A percentile compares a stretch with the other conserved stretches of the same genome.
Evolutionary conservation across 2,113 vertebrate species (phyloP).

Genomic region (Cichladusa arquata): DNA sequence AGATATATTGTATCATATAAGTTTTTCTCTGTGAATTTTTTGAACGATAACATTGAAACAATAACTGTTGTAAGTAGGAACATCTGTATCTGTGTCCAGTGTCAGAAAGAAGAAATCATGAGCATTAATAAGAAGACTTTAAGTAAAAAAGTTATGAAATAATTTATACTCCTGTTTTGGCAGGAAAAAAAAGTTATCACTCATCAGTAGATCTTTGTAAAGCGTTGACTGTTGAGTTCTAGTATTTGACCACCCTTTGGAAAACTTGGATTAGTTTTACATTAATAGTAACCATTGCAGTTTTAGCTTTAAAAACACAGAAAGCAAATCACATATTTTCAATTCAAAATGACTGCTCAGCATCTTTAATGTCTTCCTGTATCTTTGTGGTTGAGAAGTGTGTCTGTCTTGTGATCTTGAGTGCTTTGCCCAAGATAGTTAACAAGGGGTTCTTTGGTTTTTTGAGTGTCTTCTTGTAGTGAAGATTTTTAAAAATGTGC

Average conservation of each 20-base stretch:
- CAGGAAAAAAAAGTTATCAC: neutral
- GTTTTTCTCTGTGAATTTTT: neutral
- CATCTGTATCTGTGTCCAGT: neutral
- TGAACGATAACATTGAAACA: neutral
- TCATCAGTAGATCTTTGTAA: neutral
- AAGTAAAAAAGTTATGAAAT: neutral
- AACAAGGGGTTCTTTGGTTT: neutral
- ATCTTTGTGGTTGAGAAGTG: neutral
- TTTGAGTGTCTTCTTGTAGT: neutral
- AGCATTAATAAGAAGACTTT: neutral
- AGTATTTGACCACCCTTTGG: neutral
- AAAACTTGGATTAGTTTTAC: neutral
- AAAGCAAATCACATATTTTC: neutral
- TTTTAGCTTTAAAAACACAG: neutral
- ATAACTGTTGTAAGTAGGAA: neutral
- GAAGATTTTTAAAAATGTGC: neutral
- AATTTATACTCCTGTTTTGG: neutral
- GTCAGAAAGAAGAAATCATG: neutral
- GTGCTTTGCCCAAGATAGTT: neutral
- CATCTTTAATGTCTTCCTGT: neutral
- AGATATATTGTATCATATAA: neutral
- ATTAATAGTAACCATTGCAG: neutral
- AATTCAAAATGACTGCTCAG: neutral
- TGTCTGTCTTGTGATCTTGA: constrained; percentile 38
- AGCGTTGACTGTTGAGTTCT: neutral